Base-by-base conservation (phyloP, 2,113 vertebrate species). In the Sialia sialis region DNA sequence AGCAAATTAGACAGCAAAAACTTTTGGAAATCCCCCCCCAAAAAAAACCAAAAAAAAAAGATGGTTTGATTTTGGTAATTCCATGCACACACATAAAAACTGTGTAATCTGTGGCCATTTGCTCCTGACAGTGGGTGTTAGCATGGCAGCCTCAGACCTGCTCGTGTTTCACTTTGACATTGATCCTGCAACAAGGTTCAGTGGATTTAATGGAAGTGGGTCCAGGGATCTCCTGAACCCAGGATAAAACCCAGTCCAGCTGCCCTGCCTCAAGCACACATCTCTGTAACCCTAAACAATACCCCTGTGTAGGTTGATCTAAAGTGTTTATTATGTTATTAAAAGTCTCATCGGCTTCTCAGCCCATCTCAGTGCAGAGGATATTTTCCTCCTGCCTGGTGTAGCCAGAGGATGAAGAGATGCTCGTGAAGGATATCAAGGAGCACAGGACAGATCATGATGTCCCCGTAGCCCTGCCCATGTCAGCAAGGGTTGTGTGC, bases 341-440 rank as follows among this genome's bases (percentile, higher is more conserved):
- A 66, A 92, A 75, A 89, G 87, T 64, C 73, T 87, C 51, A 90
- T 87, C 88, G 95, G 59, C 73, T 54, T 66, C 90, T 96, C 64
- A 83, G 83, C 43, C 75, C 77, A 49, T 39, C n/a, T 26, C 52
- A 64, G 13, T 55, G 76, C 68, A 89, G 54, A 86, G 52, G 62
- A 86, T 87, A 62, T 34, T 38, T 82, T 66, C 74, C 30, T 96
- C 39, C 67, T 56, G 89, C 49, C 51, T 38, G 20, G 14, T 11
- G 3, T 16, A 36, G 48, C 38, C 23, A 13, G 23, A 70, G 68
- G 44, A 43, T 20, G 68, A 54, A 16, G 32, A 58, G 62, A 83
- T 26, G 38, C 44, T 32, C 21, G 4, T 2, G 6, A 39, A 75
- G 44, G 67, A 46, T 0, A 1, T 12, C 1, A 0, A 17, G 16